phyloP scores from a whole-genome alignment of 2,797 vertebrate genomes.

The Furcifer pardalis region DNA sequence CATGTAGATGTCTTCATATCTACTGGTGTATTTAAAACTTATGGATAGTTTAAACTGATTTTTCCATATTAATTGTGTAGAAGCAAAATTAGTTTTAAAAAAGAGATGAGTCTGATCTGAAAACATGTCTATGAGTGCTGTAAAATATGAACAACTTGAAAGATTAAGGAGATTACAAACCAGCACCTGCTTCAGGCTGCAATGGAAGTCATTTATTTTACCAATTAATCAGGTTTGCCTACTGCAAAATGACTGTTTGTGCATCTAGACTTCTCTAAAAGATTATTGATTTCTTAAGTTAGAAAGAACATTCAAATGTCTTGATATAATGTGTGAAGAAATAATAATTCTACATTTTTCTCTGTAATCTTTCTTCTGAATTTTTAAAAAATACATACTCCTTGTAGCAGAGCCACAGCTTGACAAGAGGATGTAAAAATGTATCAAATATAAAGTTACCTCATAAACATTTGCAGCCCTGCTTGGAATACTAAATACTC shows the following conservation, averaged over 20 bases:
- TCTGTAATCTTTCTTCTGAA: constrained; percentile 30
- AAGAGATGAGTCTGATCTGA: background rate
- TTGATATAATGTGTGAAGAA: background rate
- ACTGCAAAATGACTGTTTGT: background rate
- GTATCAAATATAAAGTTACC: constrained; percentile 57
- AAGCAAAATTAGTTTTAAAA: background rate
- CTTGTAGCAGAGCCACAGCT: constrained; percentile 18
- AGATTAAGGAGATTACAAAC: background rate
- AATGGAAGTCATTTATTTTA: background rate
- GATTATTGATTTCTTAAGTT: background rate
- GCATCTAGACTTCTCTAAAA: background rate
- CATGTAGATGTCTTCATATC: background rate
- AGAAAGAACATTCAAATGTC: background rate
- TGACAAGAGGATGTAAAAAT: constrained; percentile 22
- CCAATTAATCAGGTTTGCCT: background rate
- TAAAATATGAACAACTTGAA: background rate
- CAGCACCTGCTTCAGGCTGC: background rate
- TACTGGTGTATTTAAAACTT: background rate
- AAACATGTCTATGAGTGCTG: background rate
- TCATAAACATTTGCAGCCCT: constrained; percentile 57
- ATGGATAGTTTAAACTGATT: background rate
- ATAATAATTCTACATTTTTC: constrained; percentile 27
- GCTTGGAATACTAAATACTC: constrained; percentile 38
- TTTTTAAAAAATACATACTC: constrained; percentile 41
- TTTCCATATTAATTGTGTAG: background rate